Percentiles rank a stretch among this genome's conserved stretches.
These are phyloP conservation scores for Myotis lucifugus DNA, from an alignment of 2,113 vertebrate species.

Conservation along the genomic window DNA sequence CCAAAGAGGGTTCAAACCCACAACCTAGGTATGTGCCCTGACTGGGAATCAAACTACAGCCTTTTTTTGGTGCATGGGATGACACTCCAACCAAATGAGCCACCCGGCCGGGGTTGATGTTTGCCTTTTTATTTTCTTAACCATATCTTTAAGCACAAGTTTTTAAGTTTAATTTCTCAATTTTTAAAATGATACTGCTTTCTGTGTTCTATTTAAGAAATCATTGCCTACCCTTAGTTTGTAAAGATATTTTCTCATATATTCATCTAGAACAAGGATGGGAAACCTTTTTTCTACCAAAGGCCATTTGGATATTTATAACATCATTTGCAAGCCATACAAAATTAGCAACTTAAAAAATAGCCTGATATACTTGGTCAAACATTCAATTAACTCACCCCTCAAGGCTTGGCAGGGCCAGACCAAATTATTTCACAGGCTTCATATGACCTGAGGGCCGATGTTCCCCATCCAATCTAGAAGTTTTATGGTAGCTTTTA, in stretches of 20 bases:
- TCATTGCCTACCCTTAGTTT: not conserved
- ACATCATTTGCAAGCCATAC: too few species aligned
- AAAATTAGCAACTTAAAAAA: too few species aligned
- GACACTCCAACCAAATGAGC: not conserved
- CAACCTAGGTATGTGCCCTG: not conserved
- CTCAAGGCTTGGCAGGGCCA: too few species aligned
- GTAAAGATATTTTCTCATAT: conserved; percentile 17
- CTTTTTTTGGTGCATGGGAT: not conserved
- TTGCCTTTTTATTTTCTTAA: conserved; percentile 5
- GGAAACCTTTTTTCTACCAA: too few species aligned
- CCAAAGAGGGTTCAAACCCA: not conserved
- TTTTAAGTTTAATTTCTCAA: conserved; percentile 6
- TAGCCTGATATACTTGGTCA: too few species aligned
- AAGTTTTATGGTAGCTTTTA: not conserved
- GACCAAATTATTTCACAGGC: too few species aligned
- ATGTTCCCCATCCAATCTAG: not conserved
- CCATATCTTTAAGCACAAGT: not conserved
- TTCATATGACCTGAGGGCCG: too few species aligned
- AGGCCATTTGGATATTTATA: too few species aligned
- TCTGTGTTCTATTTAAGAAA: not conserved
- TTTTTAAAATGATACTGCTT: not conserved
- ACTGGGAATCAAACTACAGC: too few species aligned
- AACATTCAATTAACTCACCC: too few species aligned
- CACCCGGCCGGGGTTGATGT: not conserved
- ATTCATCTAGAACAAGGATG: not conserved